Evolutionary conservation across 2,888 invertebrate species (phyloP), one percentile per base, ranked within the genome.

Genomic region (Ferrisia virgata): DNA sequence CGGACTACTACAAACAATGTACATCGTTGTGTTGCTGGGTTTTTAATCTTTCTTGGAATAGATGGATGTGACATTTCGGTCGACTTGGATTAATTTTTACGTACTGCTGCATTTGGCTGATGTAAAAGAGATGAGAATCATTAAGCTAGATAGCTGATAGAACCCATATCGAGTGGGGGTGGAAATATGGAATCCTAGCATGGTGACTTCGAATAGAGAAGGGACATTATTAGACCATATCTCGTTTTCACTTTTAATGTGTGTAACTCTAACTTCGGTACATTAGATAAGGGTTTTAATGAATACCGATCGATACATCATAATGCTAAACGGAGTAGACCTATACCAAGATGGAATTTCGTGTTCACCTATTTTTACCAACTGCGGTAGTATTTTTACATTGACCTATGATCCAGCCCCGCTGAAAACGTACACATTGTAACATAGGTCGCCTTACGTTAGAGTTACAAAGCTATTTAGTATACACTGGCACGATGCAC

Each of bases 381-480:
- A 47, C 81, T 81, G 81, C 81, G 81, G 58, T 36, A 36, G 72
- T 76, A 58, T 81, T 81, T 47, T 33, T 81, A 36, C 58, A 58
- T 81, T 81, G 81, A 81, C 81, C 81, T 81, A 81, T 81, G 81
- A 81, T 81, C 81, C 81, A 18, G 40, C 80, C 15, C 13, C 15
- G n/a, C 2, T 31, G n/a, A 25, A 6, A 39, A n/a, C n/a, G 2
- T 43, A 78, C 79, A 31, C 76, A 6, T 40, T 40, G 40, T 11
- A 40, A 13, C 9, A 40, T 40, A 13, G 6, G 13, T 40, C 40
- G 40, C n/a, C n/a, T n/a, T n/a, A 13, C 40, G 40, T 40, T 40
- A 13, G 13, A 40, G 40, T 9, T 13, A 2, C 13, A 33, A 15
- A 36, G 15, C 28, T 28, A 64, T 64, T 64, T 64, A 64, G 64